Evolutionary conservation across 2,888 invertebrate genomes (phyloP).

Genomic region (Conchocele bisecta): DNA sequence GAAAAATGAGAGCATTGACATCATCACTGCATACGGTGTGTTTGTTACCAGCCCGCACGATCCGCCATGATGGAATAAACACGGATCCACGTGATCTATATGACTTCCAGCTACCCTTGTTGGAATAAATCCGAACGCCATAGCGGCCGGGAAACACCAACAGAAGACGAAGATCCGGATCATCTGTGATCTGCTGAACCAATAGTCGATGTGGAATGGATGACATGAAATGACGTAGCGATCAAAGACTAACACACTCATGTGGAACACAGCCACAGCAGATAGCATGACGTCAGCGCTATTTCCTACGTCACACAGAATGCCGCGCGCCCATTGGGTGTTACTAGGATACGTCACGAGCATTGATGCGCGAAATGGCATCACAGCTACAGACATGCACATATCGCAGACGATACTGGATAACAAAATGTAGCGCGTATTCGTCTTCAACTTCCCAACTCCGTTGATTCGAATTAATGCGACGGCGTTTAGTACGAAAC

Average conservation of each 20-base stretch:
- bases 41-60: slow-evolving; percentile 72
- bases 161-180: slow-evolving; percentile 62
- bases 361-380: slow-evolving; percentile 76
- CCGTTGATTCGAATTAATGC: slow-evolving; percentile 17
- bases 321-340: slow-evolving; percentile 62
- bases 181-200: slow-evolving; percentile 63
- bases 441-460: slow-evolving; percentile 57
- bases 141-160: slow-evolving; percentile 73
- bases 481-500: slow-evolving; percentile 17
- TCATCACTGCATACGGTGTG: slow-evolving; percentile 71
- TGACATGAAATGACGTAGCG: slow-evolving; percentile 75
- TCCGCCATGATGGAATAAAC: slow-evolving; percentile 51
- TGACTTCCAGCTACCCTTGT: no score
- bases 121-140: slow-evolving; percentile 75
- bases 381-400: slow-evolving; percentile 71
- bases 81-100: slow-evolving; percentile 66
- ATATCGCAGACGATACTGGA: slow-evolving; percentile 75
- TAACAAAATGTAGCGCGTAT: slow-evolving; percentile 75
- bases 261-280: slow-evolving; percentile 73
- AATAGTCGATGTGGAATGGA: slow-evolving; percentile 73
- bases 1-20: slow-evolving; percentile 74
- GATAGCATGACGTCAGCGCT: slow-evolving; percentile 77
- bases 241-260: slow-evolving; percentile 74
- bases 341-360: slow-evolving; percentile 66
- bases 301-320: slow-evolving; percentile 68